phyloP scores from a whole-genome alignment of 2,113 vertebrate species.

The Channa argus region DNA sequence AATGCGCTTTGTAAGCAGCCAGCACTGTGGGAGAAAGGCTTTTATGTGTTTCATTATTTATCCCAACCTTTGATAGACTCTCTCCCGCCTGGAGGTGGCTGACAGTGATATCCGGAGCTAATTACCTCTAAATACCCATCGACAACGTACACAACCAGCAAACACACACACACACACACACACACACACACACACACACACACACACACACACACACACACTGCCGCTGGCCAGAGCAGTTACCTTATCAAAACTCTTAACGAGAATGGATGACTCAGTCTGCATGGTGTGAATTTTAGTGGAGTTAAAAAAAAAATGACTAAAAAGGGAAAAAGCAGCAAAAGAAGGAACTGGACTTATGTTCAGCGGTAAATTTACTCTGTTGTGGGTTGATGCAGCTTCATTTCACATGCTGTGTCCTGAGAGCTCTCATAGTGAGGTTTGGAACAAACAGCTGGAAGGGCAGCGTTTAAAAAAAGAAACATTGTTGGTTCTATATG shows the following conservation, averaged over 20 bases:
- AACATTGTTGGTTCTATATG: too few species aligned
- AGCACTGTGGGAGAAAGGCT: slow-evolving; percentile 4
- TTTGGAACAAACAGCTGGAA: too few species aligned
- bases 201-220: slow-evolving; percentile 20
- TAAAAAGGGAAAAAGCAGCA: not conserved
- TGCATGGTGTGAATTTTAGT: not conserved
- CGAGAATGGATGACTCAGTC: slow-evolving; percentile 46
- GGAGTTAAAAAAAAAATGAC: not conserved
- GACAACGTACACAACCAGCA: slow-evolving; percentile 6
- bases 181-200: slow-evolving; percentile 8
- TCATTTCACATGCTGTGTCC: not conserved
- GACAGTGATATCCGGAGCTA: slow-evolving; percentile 57
- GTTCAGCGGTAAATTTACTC: not conserved
- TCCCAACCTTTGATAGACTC: slow-evolving; percentile 62
- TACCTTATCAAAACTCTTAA: slow-evolving; percentile 34
- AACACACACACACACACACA: slow-evolving; percentile 2
- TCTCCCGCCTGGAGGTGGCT: slow-evolving; percentile 38
- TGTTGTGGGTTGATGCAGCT: not conserved
- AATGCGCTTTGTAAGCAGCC: slow-evolving; percentile 23
- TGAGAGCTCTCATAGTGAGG: not conserved
- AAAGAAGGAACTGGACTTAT: not conserved
- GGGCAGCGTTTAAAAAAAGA: too few species aligned
- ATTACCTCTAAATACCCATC: slow-evolving; percentile 62
- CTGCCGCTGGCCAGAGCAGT: slow-evolving; percentile 1
- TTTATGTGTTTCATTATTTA: slow-evolving; percentile 61